A percentile compares a stretch with the other conserved stretches of the same genome.
These are phyloP conservation scores for Bradypodion pumilum DNA, from an alignment of 2,797 vertebrate species.

Conservation along the genomic window DNA sequence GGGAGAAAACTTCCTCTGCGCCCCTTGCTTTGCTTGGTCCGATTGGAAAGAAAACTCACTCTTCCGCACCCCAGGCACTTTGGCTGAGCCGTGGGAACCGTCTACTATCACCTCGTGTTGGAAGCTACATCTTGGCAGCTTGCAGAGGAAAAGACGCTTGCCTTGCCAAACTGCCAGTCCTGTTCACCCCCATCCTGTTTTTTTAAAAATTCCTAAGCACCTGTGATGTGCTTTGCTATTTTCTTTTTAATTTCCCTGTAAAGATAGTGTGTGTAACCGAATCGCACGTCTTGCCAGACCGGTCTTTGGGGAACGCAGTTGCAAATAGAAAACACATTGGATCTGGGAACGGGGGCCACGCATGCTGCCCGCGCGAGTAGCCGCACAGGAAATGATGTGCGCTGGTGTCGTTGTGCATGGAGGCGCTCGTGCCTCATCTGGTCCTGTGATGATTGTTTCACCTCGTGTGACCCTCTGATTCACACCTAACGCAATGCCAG, in stretches of 20 bases:
- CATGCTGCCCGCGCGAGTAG: too few relatives aligned
- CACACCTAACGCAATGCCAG: neutral
- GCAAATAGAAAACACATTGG: neutral
- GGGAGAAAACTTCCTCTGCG: too few relatives aligned
- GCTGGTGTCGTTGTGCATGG: neutral
- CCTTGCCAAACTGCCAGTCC: neutral
- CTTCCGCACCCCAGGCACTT: too few relatives aligned
- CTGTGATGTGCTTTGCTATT: neutral
- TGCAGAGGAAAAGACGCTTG: slow-evolving; percentile 21
- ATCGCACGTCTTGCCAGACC: neutral
- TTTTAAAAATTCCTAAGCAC: neutral
- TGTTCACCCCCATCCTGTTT: neutral
- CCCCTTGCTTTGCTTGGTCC: too few relatives aligned
- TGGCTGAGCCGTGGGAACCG: neutral
- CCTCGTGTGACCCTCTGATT: neutral
- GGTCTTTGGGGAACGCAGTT: neutral
- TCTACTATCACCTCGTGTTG: neutral
- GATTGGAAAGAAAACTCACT: too few relatives aligned
- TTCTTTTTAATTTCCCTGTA: neutral
- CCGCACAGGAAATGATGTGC: neutral
- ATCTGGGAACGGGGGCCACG: neutral
- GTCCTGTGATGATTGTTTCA: neutral
- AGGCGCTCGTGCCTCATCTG: neutral
- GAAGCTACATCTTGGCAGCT: slow-evolving; percentile 9
- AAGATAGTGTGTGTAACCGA: too few relatives aligned